Conservation (phyloP, 2,113 vertebrate genomes). For the Leucopternis melanops region DNA sequence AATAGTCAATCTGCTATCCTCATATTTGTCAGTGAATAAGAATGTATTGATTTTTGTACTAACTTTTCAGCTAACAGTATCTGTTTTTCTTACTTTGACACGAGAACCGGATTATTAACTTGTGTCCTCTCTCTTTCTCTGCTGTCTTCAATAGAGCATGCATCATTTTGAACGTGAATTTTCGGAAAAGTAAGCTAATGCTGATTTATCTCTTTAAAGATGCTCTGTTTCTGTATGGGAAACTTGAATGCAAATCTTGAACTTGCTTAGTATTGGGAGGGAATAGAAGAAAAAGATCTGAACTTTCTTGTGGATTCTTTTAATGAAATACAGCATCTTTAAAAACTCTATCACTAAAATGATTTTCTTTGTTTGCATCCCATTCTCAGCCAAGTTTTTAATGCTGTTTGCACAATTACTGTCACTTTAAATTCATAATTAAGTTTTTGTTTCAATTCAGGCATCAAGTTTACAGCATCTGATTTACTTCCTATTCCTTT, state of each 20-base stretch:
- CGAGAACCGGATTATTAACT: slow-evolving; percentile 68
- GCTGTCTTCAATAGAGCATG: slow-evolving; percentile 94
- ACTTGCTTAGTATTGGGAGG: slow-evolving; percentile 31
- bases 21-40: not conserved
- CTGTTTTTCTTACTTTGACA: slow-evolving; percentile 60
- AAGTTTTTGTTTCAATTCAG: slow-evolving; percentile 60
- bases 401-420: slow-evolving; percentile 57
- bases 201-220: slow-evolving; percentile 82
- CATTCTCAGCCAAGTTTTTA: slow-evolving; percentile 58
- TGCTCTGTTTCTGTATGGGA: slow-evolving; percentile 73
- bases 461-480: slow-evolving; percentile 60
- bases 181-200: slow-evolving; percentile 92
- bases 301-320: not conserved
- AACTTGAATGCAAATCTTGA: slow-evolving; percentile 28
- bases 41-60: not conserved
- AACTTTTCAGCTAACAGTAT: slow-evolving; percentile 38
- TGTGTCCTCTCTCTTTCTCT: slow-evolving; percentile 71
- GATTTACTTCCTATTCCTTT: slow-evolving; percentile 66
- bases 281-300: slow-evolving; percentile 13
- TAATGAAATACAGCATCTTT: slow-evolving; percentile 74
- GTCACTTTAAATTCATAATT: slow-evolving; percentile 59
- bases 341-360: slow-evolving; percentile 55
- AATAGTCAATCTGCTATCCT: not conserved
- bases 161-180: slow-evolving; percentile 92
- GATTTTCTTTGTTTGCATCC: slow-evolving; percentile 52